Base-by-base conservation (phyloP, 2,113 vertebrate species). In the Camelus dromedarius region DNA sequence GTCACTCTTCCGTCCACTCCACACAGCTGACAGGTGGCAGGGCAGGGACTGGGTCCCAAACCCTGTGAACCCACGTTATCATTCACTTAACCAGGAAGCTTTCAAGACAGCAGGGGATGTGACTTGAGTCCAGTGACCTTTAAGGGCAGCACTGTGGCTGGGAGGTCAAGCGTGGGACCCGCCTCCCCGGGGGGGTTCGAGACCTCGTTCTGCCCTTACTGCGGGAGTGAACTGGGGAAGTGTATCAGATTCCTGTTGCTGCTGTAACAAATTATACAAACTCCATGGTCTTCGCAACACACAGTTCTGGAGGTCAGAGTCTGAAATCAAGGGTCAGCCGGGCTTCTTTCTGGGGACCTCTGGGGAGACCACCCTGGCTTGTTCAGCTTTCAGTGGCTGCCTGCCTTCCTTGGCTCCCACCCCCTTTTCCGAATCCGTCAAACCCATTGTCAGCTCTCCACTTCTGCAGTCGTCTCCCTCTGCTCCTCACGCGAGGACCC, bases 111-210 rank as follows among this genome's bases (percentile, higher is more conserved):
- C 13, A 16, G 58, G 11, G 2, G 2, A 4, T 7, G 8, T 56
- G 14, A 16, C 9, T 3, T 22, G 66, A 28, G 46, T 28, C 67
- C 8, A n/a, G 54, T 28, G 66, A 3, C 0, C 35, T 42, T 6
- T 26, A 5, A 26, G 3, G 24, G 7, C 28, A 42, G 35, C 20
- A 6, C 3, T 0, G 10, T 0, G 20, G 46, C n/a, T 0, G 3
- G 30, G 2, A 28, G 15, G 20, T 14, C 42, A 5, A 11, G 42
- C 24, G 28, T 4, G 12, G 24, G 1, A 6, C 38, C 77, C 13
- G 7, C 26, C 38, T 83, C 60, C 50, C 46, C 1, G 9, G 24
- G 15, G 9, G 24, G 15, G 13, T 35, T 10, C 26, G 38, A 52
- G 26, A 60, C 50, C 14, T 32, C 2, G 5, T 20, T 15, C 52